Conservation (phyloP, 2,113 vertebrate species). For the Candoia aspera region DNA sequence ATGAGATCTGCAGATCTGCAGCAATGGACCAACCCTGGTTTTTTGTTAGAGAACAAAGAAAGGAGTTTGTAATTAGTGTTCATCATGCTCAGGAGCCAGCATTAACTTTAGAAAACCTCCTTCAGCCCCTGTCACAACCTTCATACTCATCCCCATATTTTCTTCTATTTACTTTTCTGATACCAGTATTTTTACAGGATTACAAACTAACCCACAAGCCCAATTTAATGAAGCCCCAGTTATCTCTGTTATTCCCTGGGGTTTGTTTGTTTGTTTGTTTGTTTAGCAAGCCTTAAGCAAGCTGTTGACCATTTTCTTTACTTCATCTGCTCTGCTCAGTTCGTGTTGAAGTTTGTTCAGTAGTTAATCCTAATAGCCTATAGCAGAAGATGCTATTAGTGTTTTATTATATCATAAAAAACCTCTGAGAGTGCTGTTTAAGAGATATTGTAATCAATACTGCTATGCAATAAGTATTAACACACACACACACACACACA, state of each 20-base stretch:
- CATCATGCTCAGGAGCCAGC: neutral
- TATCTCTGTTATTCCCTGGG: neutral
- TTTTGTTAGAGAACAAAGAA: neutral
- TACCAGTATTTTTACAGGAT: neutral
- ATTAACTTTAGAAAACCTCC: neutral
- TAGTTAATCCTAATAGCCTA: neutral
- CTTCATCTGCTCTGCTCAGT: neutral
- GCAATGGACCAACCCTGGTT: neutral
- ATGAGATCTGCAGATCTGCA: neutral
- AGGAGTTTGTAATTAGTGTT: neutral
- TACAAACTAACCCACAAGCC: neutral
- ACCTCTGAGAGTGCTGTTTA: conserved; percentile 3
- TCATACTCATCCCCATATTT: neutral
- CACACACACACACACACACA: neutral
- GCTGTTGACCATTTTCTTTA: neutral
- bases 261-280: neutral
- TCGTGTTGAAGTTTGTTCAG: neutral
- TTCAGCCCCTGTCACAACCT: neutral
- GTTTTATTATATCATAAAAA: neutral
- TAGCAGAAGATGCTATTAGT: neutral
- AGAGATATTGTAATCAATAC: conserved; percentile 35
- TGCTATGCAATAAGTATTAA: neutral
- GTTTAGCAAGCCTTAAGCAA: neutral
- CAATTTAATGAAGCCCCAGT: too few species aligned
- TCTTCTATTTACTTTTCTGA: neutral